A percentile compares a stretch with the other conserved stretches of the same genome.
These are phyloP conservation scores for Nettapus auritus DNA, from an alignment of 2,113 vertebrate species.

Conservation along the genomic window DNA sequence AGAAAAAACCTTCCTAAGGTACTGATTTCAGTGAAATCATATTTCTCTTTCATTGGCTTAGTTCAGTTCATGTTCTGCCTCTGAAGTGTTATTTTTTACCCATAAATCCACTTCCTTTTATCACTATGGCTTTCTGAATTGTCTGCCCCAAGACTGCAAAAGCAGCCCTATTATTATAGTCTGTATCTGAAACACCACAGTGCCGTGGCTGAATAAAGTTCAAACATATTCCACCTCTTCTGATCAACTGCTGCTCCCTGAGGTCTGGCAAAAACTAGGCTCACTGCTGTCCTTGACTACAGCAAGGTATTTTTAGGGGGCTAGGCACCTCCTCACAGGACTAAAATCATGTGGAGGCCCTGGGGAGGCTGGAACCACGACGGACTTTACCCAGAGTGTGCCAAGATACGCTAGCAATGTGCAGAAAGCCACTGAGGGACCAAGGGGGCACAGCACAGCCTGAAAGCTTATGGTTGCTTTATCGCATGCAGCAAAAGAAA, in stretches of 20 bases:
- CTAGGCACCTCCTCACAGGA: neutral
- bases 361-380: neutral
- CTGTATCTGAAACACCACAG: neutral
- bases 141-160: neutral
- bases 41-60: neutral
- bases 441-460: neutral
- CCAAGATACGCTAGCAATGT: neutral
- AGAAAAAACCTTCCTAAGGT: neutral
- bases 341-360: neutral
- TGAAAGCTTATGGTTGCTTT: neutral
- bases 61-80: neutral
- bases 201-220: neutral
- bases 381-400: neutral
- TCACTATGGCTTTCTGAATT: neutral
- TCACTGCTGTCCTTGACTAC: neutral
- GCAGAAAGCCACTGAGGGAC: neutral
- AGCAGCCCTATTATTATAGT: neutral
- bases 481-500: neutral
- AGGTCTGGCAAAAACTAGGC: neutral
- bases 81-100: neutral
- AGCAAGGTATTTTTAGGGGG: neutral
- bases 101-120: neutral
- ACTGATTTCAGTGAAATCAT: neutral
- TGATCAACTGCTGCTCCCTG: neutral
- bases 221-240: neutral